These are phyloP conservation scores for Papilio machaon DNA, from an alignment of 1,140 invertebrate species.

Conservation along the genomic window DNA sequence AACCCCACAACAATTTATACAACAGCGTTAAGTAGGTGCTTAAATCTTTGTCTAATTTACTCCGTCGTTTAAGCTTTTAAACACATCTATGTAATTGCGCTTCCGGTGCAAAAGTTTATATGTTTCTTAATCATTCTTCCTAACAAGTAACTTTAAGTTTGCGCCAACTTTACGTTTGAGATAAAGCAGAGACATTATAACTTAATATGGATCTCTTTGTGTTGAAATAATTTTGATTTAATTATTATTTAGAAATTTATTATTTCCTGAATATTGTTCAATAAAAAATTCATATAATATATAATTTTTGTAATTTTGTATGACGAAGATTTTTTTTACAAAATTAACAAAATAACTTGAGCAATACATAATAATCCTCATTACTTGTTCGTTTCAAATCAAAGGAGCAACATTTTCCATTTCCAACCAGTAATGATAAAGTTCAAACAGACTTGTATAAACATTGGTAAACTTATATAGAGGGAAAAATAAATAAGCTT, in stretches of 20 bases:
- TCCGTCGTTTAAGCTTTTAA: neutral
- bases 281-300: too few species aligned
- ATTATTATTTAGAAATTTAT: too few species aligned
- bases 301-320: too few species aligned
- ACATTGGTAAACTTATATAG: neutral
- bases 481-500: neutral
- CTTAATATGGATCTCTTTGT: too few species aligned
- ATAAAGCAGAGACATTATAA: neutral
- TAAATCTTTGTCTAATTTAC: neutral
- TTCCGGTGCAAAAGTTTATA: neutral
- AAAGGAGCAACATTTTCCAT: too few species aligned
- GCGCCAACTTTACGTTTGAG: neutral
- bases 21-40: constrained; percentile 3
- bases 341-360: too few species aligned
- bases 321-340: too few species aligned
- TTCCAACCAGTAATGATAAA: neutral
- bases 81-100: constrained; percentile 16
- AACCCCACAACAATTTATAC: neutral
- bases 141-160: neutral
- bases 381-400: too few species aligned
- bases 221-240: too few species aligned
- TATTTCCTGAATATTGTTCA: too few species aligned
- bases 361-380: too few species aligned
- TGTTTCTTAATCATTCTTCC: neutral
- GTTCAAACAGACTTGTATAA: neutral